Evolutionary conservation across 2,113 vertebrate genomes (phyloP).

Genomic region (Tretioscincus oriximinensis): DNA sequence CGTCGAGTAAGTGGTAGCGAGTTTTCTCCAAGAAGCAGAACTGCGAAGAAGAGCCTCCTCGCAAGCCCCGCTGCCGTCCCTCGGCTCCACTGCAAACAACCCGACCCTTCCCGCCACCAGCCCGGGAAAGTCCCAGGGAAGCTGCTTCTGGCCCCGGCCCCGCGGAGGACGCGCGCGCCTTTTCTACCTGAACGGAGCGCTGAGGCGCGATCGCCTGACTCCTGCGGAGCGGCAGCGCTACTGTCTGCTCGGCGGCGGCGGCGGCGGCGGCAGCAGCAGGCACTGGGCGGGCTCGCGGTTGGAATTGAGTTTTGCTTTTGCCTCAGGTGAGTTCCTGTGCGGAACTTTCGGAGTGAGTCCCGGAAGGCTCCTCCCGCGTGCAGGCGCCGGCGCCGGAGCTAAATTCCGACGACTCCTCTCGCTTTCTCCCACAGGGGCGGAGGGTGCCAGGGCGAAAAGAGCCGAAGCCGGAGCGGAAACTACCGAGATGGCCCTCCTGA

Average conservation of each 20-base stretch:
- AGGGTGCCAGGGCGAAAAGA: conserved; percentile 42
- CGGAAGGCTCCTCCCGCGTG: conserved; percentile 30
- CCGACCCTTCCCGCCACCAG: not conserved
- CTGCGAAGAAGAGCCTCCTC: too few species aligned
- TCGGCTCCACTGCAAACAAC: not conserved
- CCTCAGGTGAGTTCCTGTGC: conserved; percentile 41
- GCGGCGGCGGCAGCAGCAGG: too few species aligned
- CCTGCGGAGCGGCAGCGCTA: not conserved
- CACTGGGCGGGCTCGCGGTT: too few species aligned
- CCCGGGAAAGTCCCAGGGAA: not conserved
- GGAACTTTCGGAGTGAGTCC: conserved; percentile 7
- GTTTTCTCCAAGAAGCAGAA: not conserved
- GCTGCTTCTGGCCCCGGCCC: too few species aligned
- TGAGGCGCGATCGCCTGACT: too few species aligned
- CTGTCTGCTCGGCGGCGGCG: not conserved
- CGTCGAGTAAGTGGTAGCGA: not conserved
- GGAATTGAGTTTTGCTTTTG: not conserved
- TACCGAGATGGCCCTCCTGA: conserved; percentile 57
- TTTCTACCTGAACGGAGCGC: not conserved
- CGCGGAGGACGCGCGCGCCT: not conserved
- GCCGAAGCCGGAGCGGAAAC: conserved; percentile 69
- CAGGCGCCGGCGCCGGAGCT: conserved; percentile 11
- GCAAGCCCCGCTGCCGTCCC: not conserved
- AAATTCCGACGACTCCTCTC: conserved; percentile 33
- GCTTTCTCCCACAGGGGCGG: conserved; percentile 24